Base-by-base conservation (phyloP, 2,113 vertebrate species). In the Oryzias celebensis region DNA sequence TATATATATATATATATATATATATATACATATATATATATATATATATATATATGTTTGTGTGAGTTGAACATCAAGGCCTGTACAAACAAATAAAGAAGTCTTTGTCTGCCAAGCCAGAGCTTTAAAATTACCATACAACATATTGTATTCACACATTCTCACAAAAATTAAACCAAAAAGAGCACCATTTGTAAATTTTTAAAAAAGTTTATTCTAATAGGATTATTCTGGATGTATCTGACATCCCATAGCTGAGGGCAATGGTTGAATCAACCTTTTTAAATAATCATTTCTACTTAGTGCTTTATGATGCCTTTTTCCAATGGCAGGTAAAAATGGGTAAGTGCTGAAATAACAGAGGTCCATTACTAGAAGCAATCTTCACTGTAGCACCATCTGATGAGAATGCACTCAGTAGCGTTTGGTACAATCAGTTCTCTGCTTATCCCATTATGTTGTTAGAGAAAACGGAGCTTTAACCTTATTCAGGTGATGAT, bases 361-460 rank as follows among this genome's bases (percentile, higher is more conserved):
- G 44, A 59, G 73, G 58, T 47, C 65, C 71, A 62, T 74, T 73
- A 73, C 74, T 59, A 4, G 4, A 57, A 59, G 75, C 75, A 65
- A 59, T 64, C 69, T 60, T 53, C 41, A 23, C 59, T 62, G 45
- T 47, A 78, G 54, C 73, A 69, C 78, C 84, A 88, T 82, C 82
- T 88, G 82, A 14, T 75, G 31, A 78, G 52, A 46, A 64, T 16
- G 59, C 42, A 57, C 54, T 69, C 31, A 44, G 58, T 20, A 75
- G 71, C 71, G 62, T 48, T 67, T 58, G 18, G 58, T 52, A 51
- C 48, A 65, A 84, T 77, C 52, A 63, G 41, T 62, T 67, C 66
- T 66, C 12, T 52, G 50, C 47, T 42, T 41, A 24, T 75, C 68
- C 56, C 47, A 75, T 71, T 75, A 72, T 70, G 41, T 13, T 5